phyloP scores from a whole-genome alignment of 2,888 invertebrate species.

The Hyalella azteca region DNA sequence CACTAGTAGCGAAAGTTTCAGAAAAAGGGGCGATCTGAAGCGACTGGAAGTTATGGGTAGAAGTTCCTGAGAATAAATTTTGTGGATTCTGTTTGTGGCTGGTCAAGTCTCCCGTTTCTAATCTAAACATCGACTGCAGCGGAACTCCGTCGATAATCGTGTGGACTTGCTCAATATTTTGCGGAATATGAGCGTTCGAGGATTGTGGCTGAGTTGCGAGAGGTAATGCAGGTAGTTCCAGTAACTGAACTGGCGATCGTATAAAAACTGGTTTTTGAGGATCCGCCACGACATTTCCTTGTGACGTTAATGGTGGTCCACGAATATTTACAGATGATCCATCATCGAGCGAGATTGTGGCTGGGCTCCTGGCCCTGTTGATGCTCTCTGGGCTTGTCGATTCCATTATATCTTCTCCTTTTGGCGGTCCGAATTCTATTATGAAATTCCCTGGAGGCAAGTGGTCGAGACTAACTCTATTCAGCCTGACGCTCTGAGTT shows the following conservation, averaged over 20 bases:
- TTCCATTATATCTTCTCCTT: slow-evolving; percentile 47
- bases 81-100: background rate
- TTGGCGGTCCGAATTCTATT: slow-evolving; percentile 51
- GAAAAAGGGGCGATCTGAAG: background rate
- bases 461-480: slow-evolving; percentile 1
- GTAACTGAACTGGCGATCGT: background rate
- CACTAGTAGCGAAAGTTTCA: background rate
- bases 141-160: background rate
- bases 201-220: background rate
- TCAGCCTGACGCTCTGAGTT: background rate
- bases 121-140: background rate
- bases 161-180: too few relatives aligned
- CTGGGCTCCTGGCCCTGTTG: background rate
- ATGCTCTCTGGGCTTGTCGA: background rate
- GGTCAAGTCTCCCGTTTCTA: background rate
- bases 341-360: too few relatives aligned
- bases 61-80: background rate
- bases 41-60: background rate
- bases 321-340: too few relatives aligned
- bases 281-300: too few relatives aligned
- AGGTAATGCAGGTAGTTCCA: background rate
- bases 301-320: too few relatives aligned
- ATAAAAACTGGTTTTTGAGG: background rate
- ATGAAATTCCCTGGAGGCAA: slow-evolving; percentile 27
- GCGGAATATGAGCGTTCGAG: too few relatives aligned